phyloP scores from a whole-genome alignment of 2,888 invertebrate genomes.

The Scaeva pyrastri region DNA sequence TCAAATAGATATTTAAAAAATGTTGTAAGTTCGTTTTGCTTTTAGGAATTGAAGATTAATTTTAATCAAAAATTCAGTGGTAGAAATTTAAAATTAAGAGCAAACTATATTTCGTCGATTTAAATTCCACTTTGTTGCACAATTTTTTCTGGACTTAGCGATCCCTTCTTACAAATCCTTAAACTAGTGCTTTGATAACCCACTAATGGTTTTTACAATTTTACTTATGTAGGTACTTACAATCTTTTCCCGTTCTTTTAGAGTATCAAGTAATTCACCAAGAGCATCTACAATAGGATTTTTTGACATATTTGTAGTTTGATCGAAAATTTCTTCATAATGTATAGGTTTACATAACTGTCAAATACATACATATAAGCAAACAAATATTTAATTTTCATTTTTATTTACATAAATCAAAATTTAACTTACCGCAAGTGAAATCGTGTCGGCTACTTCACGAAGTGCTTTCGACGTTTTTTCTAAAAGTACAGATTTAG shows the following conservation, averaged over 20 bases:
- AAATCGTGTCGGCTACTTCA: conserved; percentile 53
- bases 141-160: too few relatives aligned
- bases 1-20: too few relatives aligned
- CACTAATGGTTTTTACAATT: too few relatives aligned
- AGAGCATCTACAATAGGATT: conserved; percentile 67
- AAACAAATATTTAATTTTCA: background rate
- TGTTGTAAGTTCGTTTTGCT: too few relatives aligned
- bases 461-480: conserved; percentile 49
- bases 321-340: conserved; percentile 50
- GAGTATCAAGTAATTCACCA: conserved; percentile 22
- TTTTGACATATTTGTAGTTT: background rate
- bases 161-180: too few relatives aligned
- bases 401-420: background rate
- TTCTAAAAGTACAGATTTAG: conserved; percentile 50
- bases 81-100: too few relatives aligned
- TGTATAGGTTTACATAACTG: conserved; percentile 58
- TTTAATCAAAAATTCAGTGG: too few relatives aligned
- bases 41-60: too few relatives aligned
- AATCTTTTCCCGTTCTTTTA: conserved; percentile 23
- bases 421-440: conserved; percentile 31
- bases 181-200: too few relatives aligned
- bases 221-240: conserved; percentile 12
- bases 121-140: too few relatives aligned
- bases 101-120: too few relatives aligned
- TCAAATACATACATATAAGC: background rate